Conservation (phyloP, 2,797 vertebrate genomes). For the Lemur catta region DNA sequence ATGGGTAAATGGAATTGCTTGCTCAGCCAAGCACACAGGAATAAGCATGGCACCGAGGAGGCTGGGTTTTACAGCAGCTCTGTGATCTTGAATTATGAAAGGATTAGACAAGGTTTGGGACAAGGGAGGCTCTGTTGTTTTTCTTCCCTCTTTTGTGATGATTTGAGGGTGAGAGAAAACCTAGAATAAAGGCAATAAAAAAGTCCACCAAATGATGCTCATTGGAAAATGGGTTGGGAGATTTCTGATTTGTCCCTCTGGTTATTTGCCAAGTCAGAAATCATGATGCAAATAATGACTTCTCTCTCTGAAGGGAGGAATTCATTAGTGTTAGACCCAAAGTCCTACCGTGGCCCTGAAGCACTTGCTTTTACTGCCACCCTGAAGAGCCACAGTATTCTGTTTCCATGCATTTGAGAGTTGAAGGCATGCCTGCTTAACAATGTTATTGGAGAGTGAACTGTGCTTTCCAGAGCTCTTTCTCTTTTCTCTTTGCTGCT, state of each 20-base stretch:
- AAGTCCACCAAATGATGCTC: slow-evolving; percentile 16
- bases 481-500: not conserved
- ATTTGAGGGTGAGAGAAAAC: slow-evolving; percentile 30
- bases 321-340: not conserved
- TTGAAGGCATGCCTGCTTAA: slow-evolving; percentile 8
- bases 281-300: not conserved
- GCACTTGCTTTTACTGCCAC: not conserved
- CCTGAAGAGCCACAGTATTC: not conserved
- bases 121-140: slow-evolving; percentile 43
- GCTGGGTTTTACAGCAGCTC: slow-evolving; percentile 32
- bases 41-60: not conserved
- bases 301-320: not conserved
- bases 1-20: slow-evolving; percentile 38
- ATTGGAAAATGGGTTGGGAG: not conserved
- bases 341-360: not conserved
- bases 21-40: slow-evolving; percentile 50
- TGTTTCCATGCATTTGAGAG: not conserved
- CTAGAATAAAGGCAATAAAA: slow-evolving; percentile 7
- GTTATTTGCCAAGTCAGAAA: slow-evolving; percentile 54
- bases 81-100: slow-evolving; percentile 48
- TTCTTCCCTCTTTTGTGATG: slow-evolving; percentile 39
- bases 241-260: slow-evolving; percentile 38
- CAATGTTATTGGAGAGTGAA: not conserved
- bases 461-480: not conserved
- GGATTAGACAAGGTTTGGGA: slow-evolving; percentile 11